These are phyloP conservation scores for Hippocampus comes DNA, from an alignment of 2,113 vertebrate genomes.

Conservation along the genomic window DNA sequence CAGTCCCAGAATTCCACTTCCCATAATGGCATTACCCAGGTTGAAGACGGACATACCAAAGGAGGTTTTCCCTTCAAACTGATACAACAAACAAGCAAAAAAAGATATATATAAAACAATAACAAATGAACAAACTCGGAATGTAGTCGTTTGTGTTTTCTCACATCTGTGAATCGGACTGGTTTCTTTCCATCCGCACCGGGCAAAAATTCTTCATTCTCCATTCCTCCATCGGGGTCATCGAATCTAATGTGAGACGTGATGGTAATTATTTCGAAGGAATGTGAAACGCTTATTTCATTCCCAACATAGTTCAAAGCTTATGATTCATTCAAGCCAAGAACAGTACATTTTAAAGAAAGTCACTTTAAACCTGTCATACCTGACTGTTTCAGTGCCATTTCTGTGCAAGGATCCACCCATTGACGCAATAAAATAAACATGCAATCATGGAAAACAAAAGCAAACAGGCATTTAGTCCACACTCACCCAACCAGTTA, in stretches of 20 bases:
- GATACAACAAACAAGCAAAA: slow-evolving; percentile 1
- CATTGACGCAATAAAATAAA: slow-evolving; percentile 51
- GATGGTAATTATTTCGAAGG: background rate
- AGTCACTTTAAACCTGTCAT: slow-evolving; percentile 36
- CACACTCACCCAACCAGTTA: background rate
- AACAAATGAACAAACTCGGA: background rate
- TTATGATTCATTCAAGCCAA: background rate
- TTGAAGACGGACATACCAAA: slow-evolving; percentile 99
- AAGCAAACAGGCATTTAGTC: slow-evolving; percentile 1
- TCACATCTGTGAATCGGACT: slow-evolving; percentile 86
- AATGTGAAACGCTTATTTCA: background rate
- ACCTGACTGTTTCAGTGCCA: slow-evolving; percentile 67
- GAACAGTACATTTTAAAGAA: background rate
- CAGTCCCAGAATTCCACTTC: slow-evolving; percentile 94
- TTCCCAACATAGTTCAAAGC: background rate
- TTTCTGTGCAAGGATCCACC: slow-evolving; percentile 65
- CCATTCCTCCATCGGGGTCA: slow-evolving; percentile 70
- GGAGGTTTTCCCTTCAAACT: slow-evolving; percentile 98
- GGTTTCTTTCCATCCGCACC: slow-evolving; percentile 79
- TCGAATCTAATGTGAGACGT: slow-evolving; percentile 74
- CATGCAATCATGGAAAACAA: slow-evolving; percentile 66
- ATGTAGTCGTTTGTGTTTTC: slow-evolving; percentile 16
- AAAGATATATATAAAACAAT: background rate
- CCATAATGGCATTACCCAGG: slow-evolving; percentile 98
- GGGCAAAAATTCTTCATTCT: slow-evolving; percentile 85